Evolutionary conservation across 2,888 invertebrate species (phyloP), one percentile per base, ranked within the genome.

Genomic region (Crioceris asparagi): DNA sequence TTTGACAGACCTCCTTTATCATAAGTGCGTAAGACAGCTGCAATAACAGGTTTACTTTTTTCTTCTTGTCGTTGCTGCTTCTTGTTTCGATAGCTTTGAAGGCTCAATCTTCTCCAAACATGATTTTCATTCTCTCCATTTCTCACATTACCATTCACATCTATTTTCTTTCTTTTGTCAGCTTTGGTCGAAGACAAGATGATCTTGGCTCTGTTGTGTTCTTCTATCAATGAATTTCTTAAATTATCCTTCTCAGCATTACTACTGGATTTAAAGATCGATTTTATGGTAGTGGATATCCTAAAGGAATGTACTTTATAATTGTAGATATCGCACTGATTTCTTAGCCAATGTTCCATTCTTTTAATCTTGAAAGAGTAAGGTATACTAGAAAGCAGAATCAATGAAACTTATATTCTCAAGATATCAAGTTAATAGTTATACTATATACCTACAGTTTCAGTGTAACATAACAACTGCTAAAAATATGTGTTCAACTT

Each of bases 21-120:
- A 38, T 58, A 59, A 17, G 57, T 56, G 14, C 51, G 47, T 38
- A 59, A 40, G 21, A 59, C 57, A 16, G 48, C 48, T 4, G 59
- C 51, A 38, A 58, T 46, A 21, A 54, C 44, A 2, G 57, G 56
- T 38, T 52, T 52, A 35, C 36, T 48, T 37, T 50, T 49, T 17
- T 55, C 49, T 26, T 52, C 48, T 26, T 46, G 44, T 27, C 44
- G 49, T 26, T 48, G 49, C 26, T 53, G 48, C 29, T 40, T 47
- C 11, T 50, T 47, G 39, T 48, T 49, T 19, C 46, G 46, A 18
- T 52, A 53, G 36, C 49, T 55, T 33, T 52, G 47, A 11, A 52
- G 32, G 41, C 55, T 55, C 29, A 55, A 42, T 19, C 51, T 46
- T 34, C 52, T 44, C 54, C 53, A 55, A 29, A 51, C 40, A 32